These are phyloP conservation scores for Nematopogon swammerdamellus DNA, from an alignment of 2,888 invertebrate genomes.

Conservation along the genomic window DNA sequence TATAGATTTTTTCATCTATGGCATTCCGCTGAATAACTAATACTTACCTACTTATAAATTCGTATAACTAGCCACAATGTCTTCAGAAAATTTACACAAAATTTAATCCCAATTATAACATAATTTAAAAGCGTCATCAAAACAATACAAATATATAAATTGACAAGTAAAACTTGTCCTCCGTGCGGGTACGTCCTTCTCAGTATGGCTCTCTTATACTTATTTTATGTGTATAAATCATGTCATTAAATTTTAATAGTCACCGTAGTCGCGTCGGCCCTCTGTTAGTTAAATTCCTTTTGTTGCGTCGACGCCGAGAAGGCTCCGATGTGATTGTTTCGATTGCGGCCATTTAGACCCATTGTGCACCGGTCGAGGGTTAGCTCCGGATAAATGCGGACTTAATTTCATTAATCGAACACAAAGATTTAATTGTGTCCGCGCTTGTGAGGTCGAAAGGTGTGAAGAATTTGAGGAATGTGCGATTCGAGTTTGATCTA, in stretches of 20 bases:
- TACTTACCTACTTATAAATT: too few relatives aligned
- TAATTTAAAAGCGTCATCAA: too few relatives aligned
- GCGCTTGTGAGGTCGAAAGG: background rate
- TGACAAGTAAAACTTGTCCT: too few relatives aligned
- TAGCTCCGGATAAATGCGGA: slow-evolving; percentile 50
- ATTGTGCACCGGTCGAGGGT: slow-evolving; percentile 41
- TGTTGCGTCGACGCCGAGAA: slow-evolving; percentile 37
- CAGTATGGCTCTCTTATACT: background rate
- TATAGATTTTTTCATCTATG: too few relatives aligned
- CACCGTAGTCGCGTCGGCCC: slow-evolving; percentile 34
- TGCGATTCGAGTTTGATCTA: background rate
- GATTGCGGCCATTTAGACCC: slow-evolving; percentile 51
- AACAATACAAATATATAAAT: too few relatives aligned
- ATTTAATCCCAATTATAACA: too few relatives aligned
- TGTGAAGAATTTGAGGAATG: background rate
- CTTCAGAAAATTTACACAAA: too few relatives aligned
- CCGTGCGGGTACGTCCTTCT: background rate
- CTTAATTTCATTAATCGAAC: slow-evolving; percentile 56
- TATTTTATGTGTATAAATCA: slow-evolving; percentile 49
- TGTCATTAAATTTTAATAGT: slow-evolving; percentile 58
- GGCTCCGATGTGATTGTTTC: slow-evolving; percentile 27
- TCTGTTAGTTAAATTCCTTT: slow-evolving; percentile 45
- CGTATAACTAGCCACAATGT: too few relatives aligned
- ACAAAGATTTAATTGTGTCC: slow-evolving; percentile 17
- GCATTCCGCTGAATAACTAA: too few relatives aligned